phyloP scores from a whole-genome alignment of 2,888 invertebrate species.

The Pterostichus niger region DNA sequence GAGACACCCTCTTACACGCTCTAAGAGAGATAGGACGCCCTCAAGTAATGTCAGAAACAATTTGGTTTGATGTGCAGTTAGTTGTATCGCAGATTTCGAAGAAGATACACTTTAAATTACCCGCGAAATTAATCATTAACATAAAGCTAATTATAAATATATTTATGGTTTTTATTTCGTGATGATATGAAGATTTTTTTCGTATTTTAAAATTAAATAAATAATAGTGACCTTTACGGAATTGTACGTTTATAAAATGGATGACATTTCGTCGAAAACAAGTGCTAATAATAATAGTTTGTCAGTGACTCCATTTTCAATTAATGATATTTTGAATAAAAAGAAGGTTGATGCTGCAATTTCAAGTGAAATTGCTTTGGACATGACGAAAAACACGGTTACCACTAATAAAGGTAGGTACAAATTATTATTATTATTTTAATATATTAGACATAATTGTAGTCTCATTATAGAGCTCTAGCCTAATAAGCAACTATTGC shows the following conservation, averaged over 20 bases:
- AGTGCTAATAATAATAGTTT: conserved; percentile 70
- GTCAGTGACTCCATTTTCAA: conserved; percentile 84
- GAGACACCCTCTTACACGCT: conserved; percentile 37
- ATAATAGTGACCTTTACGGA: not conserved
- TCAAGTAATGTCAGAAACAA: conserved; percentile 74
- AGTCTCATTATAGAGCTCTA: no score
- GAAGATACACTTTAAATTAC: conserved; percentile 69
- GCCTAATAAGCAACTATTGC: no score
- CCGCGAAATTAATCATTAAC: not conserved
- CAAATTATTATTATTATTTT: not conserved
- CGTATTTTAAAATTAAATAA: conserved; percentile 42
- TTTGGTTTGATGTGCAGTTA: conserved; percentile 74
- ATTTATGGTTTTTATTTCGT: conserved; percentile 14
- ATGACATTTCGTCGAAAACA: conserved; percentile 58
- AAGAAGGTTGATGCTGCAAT: conserved; percentile 69
- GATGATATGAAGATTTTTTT: conserved; percentile 52
- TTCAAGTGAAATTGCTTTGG: conserved; percentile 74
- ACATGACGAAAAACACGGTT: conserved; percentile 76
- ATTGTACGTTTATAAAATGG: conserved; percentile 36
- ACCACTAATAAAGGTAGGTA: conserved; percentile 52
- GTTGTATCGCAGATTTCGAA: conserved; percentile 73
- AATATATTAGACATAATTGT: no score
- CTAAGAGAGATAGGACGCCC: conserved; percentile 70
- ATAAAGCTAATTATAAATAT: not conserved
- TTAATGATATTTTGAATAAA: conserved; percentile 84